Conservation (phyloP, 2,113 vertebrate species). For the Malaclemys terrapin region DNA sequence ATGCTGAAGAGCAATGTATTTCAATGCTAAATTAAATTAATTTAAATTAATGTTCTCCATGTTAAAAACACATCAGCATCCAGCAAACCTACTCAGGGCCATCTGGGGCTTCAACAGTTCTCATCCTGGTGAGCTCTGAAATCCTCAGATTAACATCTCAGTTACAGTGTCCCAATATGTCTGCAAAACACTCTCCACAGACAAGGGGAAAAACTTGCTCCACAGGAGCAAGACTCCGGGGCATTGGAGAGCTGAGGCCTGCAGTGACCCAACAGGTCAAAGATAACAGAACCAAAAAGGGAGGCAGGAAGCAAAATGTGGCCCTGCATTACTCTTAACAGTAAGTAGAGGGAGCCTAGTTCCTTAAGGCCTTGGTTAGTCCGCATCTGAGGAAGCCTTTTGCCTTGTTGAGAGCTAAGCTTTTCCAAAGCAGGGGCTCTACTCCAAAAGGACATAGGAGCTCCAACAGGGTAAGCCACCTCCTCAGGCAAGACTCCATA, state of each 20-base stretch:
- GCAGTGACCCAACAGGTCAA: conserved; percentile 34
- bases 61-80: not conserved
- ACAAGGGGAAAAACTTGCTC: not conserved
- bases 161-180: not conserved
- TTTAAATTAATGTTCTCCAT: conserved; percentile 1
- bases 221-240: conserved; percentile 12
- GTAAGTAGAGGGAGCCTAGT: conserved; percentile 14
- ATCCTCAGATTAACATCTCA: not conserved
- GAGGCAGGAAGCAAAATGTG: conserved; percentile 40
- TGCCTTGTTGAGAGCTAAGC: not conserved
- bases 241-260: conserved; percentile 18
- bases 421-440: not conserved
- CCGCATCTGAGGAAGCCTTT: not conserved
- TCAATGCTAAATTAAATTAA: conserved; percentile 8
- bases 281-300: rapidly evolving
- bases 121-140: not conserved
- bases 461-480: not conserved
- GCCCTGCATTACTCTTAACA: not conserved
- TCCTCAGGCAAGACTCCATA: not conserved
- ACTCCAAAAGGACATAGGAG: too few species aligned
- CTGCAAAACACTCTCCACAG: not conserved
- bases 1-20: not conserved
- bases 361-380: not conserved
- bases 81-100: not conserved
- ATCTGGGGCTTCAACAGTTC: not conserved